These are phyloP conservation scores for Nephrotoma guestfalica DNA, from an alignment of 2,888 invertebrate species.

Conservation along the genomic window DNA sequence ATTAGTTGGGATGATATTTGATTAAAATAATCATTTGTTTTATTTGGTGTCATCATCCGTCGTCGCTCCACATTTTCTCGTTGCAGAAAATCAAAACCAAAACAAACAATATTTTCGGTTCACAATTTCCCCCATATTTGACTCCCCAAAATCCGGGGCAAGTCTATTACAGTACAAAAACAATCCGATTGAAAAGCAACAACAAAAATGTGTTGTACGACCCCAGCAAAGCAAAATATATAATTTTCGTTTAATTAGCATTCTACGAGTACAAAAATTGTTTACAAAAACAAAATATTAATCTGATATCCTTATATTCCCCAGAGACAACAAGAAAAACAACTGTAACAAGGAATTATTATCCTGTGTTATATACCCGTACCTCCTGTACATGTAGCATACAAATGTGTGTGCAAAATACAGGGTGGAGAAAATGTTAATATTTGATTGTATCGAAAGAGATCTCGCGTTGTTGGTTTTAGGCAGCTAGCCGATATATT, in stretches of 20 bases:
- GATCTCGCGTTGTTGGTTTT: too few relatives aligned
- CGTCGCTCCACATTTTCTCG: not conserved
- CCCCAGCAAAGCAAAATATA: not conserved
- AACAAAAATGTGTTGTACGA: not conserved
- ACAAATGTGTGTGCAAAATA: too few relatives aligned
- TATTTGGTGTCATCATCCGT: not conserved
- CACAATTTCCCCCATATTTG: not conserved
- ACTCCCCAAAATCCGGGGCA: not conserved
- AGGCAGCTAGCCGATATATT: too few relatives aligned
- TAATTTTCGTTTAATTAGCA: not conserved
- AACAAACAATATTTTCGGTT: not conserved
- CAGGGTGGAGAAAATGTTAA: too few relatives aligned
- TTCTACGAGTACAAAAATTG: not conserved
- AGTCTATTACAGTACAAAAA: not conserved
- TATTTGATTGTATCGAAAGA: too few relatives aligned
- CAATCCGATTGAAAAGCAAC: not conserved
- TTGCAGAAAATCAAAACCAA: not conserved
- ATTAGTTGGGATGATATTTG: not conserved
- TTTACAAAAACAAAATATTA: not conserved
- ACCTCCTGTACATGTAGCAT: too few relatives aligned
- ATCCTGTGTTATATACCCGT: too few relatives aligned
- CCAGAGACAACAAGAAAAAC: not conserved
- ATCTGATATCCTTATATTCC: not conserved
- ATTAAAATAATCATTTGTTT: not conserved
- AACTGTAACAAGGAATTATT: not conserved